A percentile compares a stretch with the other conserved stretches of the same genome.
These are phyloP conservation scores for Varanus komodoensis DNA, from an alignment of 2,113 vertebrate species.

Conservation along the genomic window DNA sequence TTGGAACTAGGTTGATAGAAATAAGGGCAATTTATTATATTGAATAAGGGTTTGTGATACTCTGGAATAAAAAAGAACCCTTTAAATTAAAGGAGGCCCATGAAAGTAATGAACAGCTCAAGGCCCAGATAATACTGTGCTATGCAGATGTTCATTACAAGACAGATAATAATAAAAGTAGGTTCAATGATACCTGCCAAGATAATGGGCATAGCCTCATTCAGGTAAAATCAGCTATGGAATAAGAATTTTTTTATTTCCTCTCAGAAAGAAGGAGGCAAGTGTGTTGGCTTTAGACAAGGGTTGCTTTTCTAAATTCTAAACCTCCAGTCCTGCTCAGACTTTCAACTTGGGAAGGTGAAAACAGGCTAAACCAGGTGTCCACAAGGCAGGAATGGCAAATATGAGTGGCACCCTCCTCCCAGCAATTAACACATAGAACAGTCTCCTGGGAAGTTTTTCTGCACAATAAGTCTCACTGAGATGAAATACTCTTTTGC, in stretches of 20 bases:
- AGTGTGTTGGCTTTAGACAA: background rate
- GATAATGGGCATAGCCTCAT: background rate
- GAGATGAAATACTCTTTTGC: background rate
- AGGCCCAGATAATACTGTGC: background rate
- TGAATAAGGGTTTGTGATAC: background rate
- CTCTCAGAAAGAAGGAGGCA: background rate
- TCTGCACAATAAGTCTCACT: too few relatives aligned
- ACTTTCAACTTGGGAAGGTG: background rate
- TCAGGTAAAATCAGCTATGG: background rate
- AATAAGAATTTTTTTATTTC: background rate
- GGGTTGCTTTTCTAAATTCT: background rate
- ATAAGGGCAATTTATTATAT: background rate
- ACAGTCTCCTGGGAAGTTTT: background rate
- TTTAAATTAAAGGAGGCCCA: slow-evolving; percentile 6
- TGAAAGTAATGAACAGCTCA: slow-evolving; percentile 2
- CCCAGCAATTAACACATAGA: background rate
- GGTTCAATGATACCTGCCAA: background rate
- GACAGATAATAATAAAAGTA: background rate
- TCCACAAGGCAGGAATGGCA: background rate
- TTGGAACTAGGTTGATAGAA: background rate
- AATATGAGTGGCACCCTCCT: too few relatives aligned
- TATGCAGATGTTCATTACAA: background rate
- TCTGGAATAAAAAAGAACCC: background rate
- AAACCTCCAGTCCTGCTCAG: background rate
- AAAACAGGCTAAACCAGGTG: background rate